Evolutionary conservation across 2,113 vertebrate species (phyloP).

Genomic region (Mungos mungo): DNA sequence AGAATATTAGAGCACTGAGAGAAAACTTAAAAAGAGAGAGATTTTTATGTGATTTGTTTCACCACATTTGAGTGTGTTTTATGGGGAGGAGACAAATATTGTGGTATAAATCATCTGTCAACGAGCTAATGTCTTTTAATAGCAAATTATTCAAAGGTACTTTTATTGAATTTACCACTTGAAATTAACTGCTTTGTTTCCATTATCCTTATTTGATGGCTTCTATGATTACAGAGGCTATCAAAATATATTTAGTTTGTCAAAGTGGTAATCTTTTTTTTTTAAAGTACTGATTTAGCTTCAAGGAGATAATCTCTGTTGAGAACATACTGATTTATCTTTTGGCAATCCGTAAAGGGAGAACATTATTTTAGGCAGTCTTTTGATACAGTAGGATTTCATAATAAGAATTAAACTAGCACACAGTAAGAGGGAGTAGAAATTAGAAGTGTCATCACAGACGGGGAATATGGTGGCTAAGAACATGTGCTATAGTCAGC

Average conservation of each 20-base stretch:
- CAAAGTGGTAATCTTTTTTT: not conserved
- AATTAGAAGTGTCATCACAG: not conserved
- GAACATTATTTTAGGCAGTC: not conserved
- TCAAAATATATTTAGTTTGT: conserved; percentile 23
- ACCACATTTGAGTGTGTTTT: conserved; percentile 28
- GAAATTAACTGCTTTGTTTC: conserved; percentile 9
- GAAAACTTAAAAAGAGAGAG: not conserved
- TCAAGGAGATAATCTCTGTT: conserved; percentile 5
- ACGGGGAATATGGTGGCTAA: not conserved
- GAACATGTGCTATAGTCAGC: not conserved
- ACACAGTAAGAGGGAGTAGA: not conserved
- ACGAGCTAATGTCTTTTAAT: conserved; percentile 2
- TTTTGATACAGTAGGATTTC: not conserved
- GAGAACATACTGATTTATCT: not conserved
- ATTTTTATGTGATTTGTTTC: not conserved
- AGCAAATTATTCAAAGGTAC: conserved; percentile 38
- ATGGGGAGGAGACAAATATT: not conserved
- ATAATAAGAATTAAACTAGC: not conserved
- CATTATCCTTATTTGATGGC: not conserved
- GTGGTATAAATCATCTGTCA: not conserved
- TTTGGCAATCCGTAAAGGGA: not conserved
- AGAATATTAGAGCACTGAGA: not conserved
- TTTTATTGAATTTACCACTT: not conserved
- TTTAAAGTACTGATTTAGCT: not conserved
- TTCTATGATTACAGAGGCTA: not conserved